These are phyloP conservation scores for Geotrupes spiniger DNA, from an alignment of 2,888 invertebrate species.

Conservation along the genomic window DNA sequence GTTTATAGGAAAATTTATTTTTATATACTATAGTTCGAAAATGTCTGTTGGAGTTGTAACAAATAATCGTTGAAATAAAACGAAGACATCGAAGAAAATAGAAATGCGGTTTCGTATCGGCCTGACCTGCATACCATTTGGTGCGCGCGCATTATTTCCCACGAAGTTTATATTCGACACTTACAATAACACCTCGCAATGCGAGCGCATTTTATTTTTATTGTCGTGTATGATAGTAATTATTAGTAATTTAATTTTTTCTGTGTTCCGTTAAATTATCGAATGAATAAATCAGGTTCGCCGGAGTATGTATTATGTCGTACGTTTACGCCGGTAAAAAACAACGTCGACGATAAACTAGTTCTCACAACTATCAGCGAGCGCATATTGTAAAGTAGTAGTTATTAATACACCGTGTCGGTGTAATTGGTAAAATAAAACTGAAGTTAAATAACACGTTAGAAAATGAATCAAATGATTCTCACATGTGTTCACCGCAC, in stretches of 20 bases:
- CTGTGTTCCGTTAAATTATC: constrained; percentile 9
- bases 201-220: constrained; percentile 13
- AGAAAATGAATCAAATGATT: constrained; percentile 1
- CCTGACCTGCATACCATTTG: no score
- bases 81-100: no score
- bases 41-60: no score
- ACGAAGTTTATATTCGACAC: not conserved
- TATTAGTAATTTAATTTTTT: constrained; percentile 14
- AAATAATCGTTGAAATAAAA: no score
- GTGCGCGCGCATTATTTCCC: not conserved
- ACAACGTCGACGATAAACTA: constrained; percentile 1
- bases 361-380: constrained; percentile 6
- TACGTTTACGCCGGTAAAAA: not conserved
- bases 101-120: no score
- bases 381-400: constrained; percentile 18
- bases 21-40: no score
- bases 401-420: constrained; percentile 25
- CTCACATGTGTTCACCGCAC: not conserved
- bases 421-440: constrained; percentile 27
- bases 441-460: constrained; percentile 19
- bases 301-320: not conserved
- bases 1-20: no score
- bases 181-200: not conserved
- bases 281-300: not conserved
- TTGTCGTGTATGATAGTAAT: constrained; percentile 8